Conservation (phyloP, 2,113 vertebrate species). For the Rhizomys pruinosus region DNA sequence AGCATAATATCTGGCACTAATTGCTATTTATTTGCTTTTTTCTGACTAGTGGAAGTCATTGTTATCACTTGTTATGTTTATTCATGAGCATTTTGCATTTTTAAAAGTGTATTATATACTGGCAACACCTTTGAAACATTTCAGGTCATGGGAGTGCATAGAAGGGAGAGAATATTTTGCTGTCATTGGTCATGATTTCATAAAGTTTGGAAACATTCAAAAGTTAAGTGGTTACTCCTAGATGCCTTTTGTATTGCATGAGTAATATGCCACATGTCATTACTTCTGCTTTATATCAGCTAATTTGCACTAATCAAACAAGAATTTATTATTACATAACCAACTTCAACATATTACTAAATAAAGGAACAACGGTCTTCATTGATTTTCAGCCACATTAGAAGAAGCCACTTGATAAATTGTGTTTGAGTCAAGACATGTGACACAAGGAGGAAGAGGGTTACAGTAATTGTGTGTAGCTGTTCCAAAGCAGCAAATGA, state of each 20-base stretch:
- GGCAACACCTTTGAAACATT: constrained; percentile 38
- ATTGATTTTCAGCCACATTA: constrained; percentile 47
- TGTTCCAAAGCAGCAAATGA: constrained; percentile 65
- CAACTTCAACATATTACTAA: constrained; percentile 57
- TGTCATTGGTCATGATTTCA: constrained; percentile 43
- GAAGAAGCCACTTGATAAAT: constrained; percentile 46
- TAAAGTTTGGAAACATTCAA: constrained; percentile 44
- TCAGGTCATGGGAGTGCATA: not conserved
- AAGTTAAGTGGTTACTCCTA: constrained; percentile 54
- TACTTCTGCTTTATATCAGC: constrained; percentile 65
- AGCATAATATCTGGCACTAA: not conserved
- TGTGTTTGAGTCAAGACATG: constrained; percentile 46
- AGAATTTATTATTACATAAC: constrained; percentile 73
- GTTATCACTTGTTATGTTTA: not conserved
- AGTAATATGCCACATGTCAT: constrained; percentile 30
- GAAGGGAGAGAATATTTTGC: constrained; percentile 34
- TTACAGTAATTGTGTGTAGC: constrained; percentile 57
- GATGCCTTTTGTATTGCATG: constrained; percentile 31
- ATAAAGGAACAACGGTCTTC: constrained; percentile 43
- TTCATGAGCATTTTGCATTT: constrained; percentile 35
- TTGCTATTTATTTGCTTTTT: not conserved
- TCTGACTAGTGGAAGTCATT: constrained; percentile 15
- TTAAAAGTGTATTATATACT: constrained; percentile 13
- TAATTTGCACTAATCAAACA: constrained; percentile 71
- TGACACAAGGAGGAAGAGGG: constrained; percentile 38